Conservation (phyloP, 35 echinoderm and acorn worm genomes). For the Ptychodera flava region DNA sequence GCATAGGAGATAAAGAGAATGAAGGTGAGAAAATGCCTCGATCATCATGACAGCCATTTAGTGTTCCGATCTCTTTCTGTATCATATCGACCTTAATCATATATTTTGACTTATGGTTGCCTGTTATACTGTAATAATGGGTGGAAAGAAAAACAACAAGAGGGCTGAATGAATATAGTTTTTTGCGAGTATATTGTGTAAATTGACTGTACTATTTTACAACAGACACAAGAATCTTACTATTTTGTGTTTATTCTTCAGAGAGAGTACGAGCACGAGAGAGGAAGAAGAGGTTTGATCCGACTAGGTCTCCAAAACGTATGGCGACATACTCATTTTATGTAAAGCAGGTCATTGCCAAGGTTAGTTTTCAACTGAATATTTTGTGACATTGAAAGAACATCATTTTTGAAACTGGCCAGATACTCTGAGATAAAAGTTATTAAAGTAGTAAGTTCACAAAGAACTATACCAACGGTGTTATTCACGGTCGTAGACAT, state of each 20-base stretch:
- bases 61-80: too few species aligned
- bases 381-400: background rate
- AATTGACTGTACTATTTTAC: background rate
- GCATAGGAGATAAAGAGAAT: background rate
- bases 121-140: too few species aligned
- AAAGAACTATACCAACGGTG: background rate
- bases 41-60: too few species aligned
- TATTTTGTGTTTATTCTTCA: background rate
- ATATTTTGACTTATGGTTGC: too few species aligned
- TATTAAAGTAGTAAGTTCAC: background rate
- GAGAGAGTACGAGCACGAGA: background rate
- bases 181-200: background rate
- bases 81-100: too few species aligned
- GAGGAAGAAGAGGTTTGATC: background rate
- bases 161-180: background rate
- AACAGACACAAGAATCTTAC: background rate
- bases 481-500: background rate
- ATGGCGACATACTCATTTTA: background rate
- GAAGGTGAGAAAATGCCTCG: background rate
- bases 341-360: background rate
- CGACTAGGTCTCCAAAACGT: background rate
- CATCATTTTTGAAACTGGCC: background rate
- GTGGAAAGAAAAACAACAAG: too few species aligned
- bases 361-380: background rate
- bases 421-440: background rate